A percentile compares a stretch with the other conserved stretches of the same genome.
These are phyloP conservation scores for Hydra vulgaris DNA, from an alignment of 30 jellyfish, hydroid and myxozoan genomes.

Conservation along the genomic window DNA sequence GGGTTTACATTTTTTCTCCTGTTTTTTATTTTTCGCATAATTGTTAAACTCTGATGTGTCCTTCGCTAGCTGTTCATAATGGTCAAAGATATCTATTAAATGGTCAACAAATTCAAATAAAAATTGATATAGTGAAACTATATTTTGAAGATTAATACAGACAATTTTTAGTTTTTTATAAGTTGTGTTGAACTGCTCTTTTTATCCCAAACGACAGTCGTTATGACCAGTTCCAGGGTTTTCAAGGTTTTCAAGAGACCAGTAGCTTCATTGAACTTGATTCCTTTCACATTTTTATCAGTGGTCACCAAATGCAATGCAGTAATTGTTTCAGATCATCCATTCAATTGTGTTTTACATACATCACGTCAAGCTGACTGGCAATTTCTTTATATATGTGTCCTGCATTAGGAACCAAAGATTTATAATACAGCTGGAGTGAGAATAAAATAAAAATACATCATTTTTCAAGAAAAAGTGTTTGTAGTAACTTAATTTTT, in stretches of 20 bases:
- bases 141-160: not conserved
- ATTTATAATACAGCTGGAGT: too few relatives aligned
- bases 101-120: not conserved
- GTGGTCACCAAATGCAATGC: not conserved
- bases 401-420: not conserved
- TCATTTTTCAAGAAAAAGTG: too few relatives aligned
- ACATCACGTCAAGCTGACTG: not conserved
- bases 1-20: not conserved
- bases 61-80: not conserved
- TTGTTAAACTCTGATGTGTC: not conserved
- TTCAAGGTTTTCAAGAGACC: not conserved
- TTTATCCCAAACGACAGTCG: not conserved
- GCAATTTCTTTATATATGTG: not conserved
- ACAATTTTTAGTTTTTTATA: too few relatives aligned
- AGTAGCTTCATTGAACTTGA: not conserved
- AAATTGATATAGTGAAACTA: not conserved
- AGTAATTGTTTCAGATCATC: not conserved
- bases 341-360: not conserved
- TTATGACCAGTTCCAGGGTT: not conserved
- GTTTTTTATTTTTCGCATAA: not conserved
- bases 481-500: too few relatives aligned
- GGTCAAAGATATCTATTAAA: not conserved
- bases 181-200: not conserved
- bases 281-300: not conserved
- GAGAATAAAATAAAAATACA: too few relatives aligned